Evolutionary conservation across 2,797 vertebrate genomes (phyloP).

Genomic region (Pelodytes ibericus): DNA sequence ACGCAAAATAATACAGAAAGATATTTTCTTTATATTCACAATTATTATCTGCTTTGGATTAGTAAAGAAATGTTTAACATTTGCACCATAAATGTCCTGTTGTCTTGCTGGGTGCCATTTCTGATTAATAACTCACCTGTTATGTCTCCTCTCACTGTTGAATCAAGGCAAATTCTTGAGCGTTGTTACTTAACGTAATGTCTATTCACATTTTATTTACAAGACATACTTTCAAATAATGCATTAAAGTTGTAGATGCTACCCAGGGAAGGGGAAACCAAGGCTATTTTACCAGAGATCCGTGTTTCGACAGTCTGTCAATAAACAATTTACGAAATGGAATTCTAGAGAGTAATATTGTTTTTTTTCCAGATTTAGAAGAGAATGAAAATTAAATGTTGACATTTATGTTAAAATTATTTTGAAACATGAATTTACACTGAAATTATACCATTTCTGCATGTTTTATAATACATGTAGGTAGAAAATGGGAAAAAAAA

Average conservation of each 20-base stretch:
- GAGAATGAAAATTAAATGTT: too few species aligned
- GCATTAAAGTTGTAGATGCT: conserved; percentile 15
- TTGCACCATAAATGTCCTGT: not conserved
- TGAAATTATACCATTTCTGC: too few species aligned
- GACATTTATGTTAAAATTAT: too few species aligned
- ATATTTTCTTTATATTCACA: conserved; percentile 30
- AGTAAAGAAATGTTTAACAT: conserved; percentile 36
- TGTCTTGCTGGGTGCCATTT: not conserved
- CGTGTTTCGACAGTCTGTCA: not conserved
- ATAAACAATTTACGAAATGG: conserved; percentile 4
- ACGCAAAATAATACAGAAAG: not conserved
- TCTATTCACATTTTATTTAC: not conserved
- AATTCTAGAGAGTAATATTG: too few species aligned
- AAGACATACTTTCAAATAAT: conserved; percentile 13
- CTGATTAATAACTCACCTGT: conserved; percentile 29
- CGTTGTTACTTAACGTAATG: not conserved
- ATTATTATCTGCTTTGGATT: conserved; percentile 48
- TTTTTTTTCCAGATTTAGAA: too few species aligned
- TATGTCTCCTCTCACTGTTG: conserved; percentile 14
- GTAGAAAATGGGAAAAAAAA: too few species aligned
- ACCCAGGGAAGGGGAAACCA: conserved; percentile 20
- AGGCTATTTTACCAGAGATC: not conserved
- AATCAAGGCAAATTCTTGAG: conserved; percentile 10
- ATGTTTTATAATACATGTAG: too few species aligned
- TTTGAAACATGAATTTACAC: too few species aligned